These are phyloP conservation scores for Microhierax caerulescens DNA, from an alignment of 2,797 vertebrate genomes.

Conservation along the genomic window DNA sequence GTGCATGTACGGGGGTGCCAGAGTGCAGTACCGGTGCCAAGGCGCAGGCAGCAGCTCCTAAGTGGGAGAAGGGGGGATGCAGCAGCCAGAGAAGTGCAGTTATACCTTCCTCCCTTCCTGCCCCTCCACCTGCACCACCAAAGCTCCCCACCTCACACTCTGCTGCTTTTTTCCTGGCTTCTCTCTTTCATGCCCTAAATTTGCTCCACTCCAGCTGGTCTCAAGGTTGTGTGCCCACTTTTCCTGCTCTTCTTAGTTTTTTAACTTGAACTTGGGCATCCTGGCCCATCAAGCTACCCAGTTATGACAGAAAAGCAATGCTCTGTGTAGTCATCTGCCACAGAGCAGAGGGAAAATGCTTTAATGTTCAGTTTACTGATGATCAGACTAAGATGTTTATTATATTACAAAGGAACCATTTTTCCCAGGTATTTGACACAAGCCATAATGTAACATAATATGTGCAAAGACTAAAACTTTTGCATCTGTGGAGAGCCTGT, in stretches of 20 bases:
- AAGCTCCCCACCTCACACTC: background rate
- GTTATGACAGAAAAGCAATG: background rate
- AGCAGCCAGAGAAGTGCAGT: background rate
- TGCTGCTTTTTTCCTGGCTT: background rate
- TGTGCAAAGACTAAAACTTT: background rate
- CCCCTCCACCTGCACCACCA: background rate
- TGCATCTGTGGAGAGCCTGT: background rate
- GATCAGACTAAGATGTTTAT: background rate
- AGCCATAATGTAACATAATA: background rate
- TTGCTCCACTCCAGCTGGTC: background rate
- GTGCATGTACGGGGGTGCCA: background rate
- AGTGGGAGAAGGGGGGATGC: background rate
- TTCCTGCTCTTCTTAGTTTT: background rate
- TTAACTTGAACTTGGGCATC: background rate
- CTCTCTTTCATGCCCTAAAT: fast-evolving
- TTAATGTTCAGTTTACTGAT: background rate
- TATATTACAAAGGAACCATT: background rate
- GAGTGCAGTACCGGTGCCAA: background rate
- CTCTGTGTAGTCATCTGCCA: background rate
- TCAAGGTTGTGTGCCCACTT: background rate
- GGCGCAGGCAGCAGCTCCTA: background rate
- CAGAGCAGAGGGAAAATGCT: background rate
- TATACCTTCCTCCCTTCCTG: background rate
- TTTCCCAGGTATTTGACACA: background rate
- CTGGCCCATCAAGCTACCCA: background rate